Base-by-base conservation (phyloP, 2,113 vertebrate genomes). In the Ascaphus truei region DNA sequence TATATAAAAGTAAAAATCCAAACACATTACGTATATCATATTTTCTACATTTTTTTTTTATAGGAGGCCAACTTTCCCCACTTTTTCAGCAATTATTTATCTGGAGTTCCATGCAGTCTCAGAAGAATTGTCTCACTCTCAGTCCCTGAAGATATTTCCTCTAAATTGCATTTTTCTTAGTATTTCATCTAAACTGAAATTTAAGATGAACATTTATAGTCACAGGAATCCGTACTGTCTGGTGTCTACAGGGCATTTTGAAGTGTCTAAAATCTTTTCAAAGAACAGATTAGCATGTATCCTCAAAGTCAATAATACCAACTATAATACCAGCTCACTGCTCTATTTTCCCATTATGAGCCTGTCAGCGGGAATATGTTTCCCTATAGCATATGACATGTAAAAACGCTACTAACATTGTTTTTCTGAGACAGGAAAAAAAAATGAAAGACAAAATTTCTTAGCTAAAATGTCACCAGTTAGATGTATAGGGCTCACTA, bases 381-480 rank as follows among this genome's bases (percentile, higher is more conserved):
- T 83, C 85, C 86, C 86, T 88, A 86, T 87, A 85, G 84, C 82
- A 90, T 80, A 85, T 91, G 89, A 92, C 89, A 92, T 90, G 89
- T 88, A 86, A 90, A 91, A 92, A 89, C 20, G 83, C 73, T 78
- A 78, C 89, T 88, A 91, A 88, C 86, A 88, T 91, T 92, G 87
- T 92, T 92, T 92, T 89, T 90, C 86, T 84, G 86, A 88, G 85
- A 87, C 80, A 85, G 86, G 23, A 84, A 88, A 16, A 64, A 71
- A 88, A 88, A 90, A 89, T 85, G 86, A 90, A 86, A 91, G 85
- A 90, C 91, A 86, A 86, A 91, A 90, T 92, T 92, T 91, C 86
- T 88, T 88, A 88, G 88, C 86, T 90, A 88, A 89, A 92, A 92
- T 91, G 91, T 92, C 90, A 89, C 89, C 89, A 89, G 85, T 89